Base-by-base conservation (phyloP, 2,888 invertebrate genomes). In the Apomyelois bistriatella region DNA sequence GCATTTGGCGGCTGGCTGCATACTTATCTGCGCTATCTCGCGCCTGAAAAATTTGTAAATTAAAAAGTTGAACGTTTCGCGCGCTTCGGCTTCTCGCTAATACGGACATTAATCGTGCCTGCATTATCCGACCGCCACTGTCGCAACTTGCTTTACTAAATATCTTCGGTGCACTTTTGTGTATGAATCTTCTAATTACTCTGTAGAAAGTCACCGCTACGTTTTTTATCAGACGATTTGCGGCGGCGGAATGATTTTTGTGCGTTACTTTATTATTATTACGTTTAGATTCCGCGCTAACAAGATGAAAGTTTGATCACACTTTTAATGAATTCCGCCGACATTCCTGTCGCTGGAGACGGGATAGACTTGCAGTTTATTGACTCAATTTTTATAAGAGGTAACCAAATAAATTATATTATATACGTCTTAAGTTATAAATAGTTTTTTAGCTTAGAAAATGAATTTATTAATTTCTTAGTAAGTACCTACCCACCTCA, bases 141-240 rank as follows among this genome's bases (percentile, higher is more conserved):
- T 61, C 68, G 72, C 67, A 64, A 58, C 63, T 40, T 40, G 40
- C 40, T 61, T 56, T 60, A 59, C 66, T 68, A 66, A 72, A 74
- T 73, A 70, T 62, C 66, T 67, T 61, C 53, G 56, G 60, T 66
- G 76, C 79, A 83, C 78, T 87, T 82, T 86, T 87, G 87, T 89
- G 87, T 80, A 76, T 77, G 82, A 82, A 86, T 88, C 84, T 85
- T 83, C 79, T 86, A 88, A 88, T 88, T 86, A 74, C 76, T 66
- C 65, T 36, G 72, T 87, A 86, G 88, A 88, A 87, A 89, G 87
- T 85, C 66, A 66, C 64, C 63, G 68, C 70, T 58, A 69, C 68
- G 66, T 75, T 81, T 82, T 82, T 74, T 58, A 68, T 66, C 66
- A 72, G 66, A 68, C 72, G 68, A 70, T 70, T 62, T 65, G 72